Evolutionary conservation across 37 sponge, comb jelly and placozoan genomes (phyloP), one percentile per base, ranked within the genome.

Genomic region (Tethya wilhelma): DNA sequence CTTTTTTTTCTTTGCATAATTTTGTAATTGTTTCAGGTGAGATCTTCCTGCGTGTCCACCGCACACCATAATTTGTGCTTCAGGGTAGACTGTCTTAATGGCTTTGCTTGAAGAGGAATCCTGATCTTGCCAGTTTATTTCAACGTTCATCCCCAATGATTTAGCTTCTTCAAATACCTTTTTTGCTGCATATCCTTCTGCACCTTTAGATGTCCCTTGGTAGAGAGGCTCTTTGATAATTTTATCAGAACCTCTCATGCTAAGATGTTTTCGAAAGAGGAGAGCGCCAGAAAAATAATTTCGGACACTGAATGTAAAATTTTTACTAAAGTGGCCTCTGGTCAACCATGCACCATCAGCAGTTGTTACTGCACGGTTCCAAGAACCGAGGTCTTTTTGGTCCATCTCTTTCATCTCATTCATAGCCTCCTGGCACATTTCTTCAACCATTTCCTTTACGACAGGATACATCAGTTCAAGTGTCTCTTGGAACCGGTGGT

Each of bases 101-200:
- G 67, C 45, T 6, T 64, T 64, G 65, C 46, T 30, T 4, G 66
- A 40, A 22, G 78, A 46, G n/a, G n/a, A n/a, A n/a, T n/a, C n/a
- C n/a, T n/a, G n/a, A n/a, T n/a, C n/a, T n/a, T n/a, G n/a, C n/a
- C 78, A 77, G 26, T 77, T 36, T 6, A 77, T 49, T 5, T 14
- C 64, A 28, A 81, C 42, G 8, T 59, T 19, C 37, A 67, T 64
- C 0, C 72, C 82, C 38, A 59, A 63, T 3, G 72, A 59, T 38
- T 73, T 72, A 11, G 72, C 72, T 26, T 43, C 9, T 32, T 34
- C 22, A 36, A 82, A 82, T 4, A 30, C 29, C 5, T 25, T 44
- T 17, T 26, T 33, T 14, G 83, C 74, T 23, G 69, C 59, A 82
- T 64, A 60, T n/a, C 82, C 82, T 38, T 81, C 82, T 30, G 82